Conservation (phyloP, 30 jellyfish, hydroid and myxozoan species). For the Sanderia malayensis region DNA sequence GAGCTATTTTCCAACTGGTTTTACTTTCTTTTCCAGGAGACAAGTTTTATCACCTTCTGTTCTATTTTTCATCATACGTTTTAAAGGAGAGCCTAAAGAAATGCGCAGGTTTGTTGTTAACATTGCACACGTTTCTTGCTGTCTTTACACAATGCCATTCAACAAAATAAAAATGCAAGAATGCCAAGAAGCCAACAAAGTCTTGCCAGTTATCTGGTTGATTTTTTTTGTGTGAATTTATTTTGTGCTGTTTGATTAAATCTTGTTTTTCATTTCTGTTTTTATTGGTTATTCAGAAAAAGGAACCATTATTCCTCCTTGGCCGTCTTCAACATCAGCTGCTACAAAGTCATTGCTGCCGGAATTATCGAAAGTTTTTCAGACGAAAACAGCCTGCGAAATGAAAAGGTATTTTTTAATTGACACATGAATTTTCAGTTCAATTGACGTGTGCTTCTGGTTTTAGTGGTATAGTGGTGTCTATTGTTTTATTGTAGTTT, state of each 20-base stretch:
- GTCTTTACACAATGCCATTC: too few species aligned
- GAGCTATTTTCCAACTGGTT: not conserved
- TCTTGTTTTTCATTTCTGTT: too few species aligned
- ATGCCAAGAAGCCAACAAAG: too few species aligned
- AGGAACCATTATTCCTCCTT: slow-evolving; percentile 26
- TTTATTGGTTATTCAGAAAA: slow-evolving; percentile 7
- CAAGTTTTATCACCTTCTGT: slow-evolving; percentile 69
- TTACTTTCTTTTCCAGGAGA: slow-evolving; percentile 59
- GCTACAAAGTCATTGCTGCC: slow-evolving; percentile 32
- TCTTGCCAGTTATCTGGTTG: too few species aligned
- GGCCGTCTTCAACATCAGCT: slow-evolving; percentile 34
- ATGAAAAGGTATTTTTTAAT: slow-evolving; percentile 22
- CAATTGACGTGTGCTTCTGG: too few species aligned
- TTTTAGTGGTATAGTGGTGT: too few species aligned
- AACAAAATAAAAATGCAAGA: too few species aligned
- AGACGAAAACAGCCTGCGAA: slow-evolving; percentile 34
- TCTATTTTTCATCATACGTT: slow-evolving; percentile 57
- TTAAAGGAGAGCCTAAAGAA: slow-evolving; percentile 42
- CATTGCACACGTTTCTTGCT: too few species aligned
- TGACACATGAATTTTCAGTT: too few species aligned
- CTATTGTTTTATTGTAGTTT: not conserved
- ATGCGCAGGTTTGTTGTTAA: slow-evolving; percentile 35
- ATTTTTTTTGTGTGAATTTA: too few species aligned
- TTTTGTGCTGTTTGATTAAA: too few species aligned
- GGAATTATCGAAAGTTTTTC: slow-evolving; percentile 28